A percentile compares a stretch with the other conserved stretches of the same genome.
Conservation (phyloP, 2,888 invertebrate genomes). For the Seira sanloemensis region DNA sequence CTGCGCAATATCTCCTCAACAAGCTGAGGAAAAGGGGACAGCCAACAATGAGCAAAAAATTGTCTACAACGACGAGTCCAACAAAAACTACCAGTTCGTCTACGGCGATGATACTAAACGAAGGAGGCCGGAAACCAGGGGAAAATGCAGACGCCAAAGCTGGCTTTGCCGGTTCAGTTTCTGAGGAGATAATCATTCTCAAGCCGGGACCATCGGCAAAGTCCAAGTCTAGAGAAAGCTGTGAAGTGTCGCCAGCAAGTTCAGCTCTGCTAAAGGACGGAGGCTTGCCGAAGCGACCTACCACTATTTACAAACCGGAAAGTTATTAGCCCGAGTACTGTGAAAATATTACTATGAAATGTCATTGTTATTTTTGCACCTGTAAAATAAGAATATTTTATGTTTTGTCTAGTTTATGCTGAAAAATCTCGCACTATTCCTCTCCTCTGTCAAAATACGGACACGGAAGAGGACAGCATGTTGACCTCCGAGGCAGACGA, state of each 20-base stretch:
- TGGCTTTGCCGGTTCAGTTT: slow-evolving; percentile 37
- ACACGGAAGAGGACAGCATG: slow-evolving; percentile 26
- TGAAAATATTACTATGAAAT: neutral
- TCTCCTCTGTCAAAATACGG: neutral
- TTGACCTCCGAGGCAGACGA: slow-evolving; percentile 29
- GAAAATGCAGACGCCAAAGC: neutral
- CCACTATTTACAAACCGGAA: neutral
- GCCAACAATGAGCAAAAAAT: slow-evolving; percentile 6
- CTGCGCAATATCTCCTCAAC: slow-evolving; percentile 38
- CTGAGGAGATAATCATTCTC: slow-evolving; percentile 47
- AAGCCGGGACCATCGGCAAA: neutral
- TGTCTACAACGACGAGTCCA: neutral
- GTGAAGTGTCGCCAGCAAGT: neutral
- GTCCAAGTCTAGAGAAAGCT: neutral
- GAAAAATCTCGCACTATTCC: neutral
- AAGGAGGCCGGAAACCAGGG: neutral
- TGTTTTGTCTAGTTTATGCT: neutral
- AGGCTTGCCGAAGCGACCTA: neutral
- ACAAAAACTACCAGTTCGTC: slow-evolving; percentile 21
- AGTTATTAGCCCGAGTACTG: neutral
- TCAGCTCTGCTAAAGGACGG: neutral
- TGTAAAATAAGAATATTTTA: neutral
- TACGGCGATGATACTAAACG: slow-evolving; percentile 15
- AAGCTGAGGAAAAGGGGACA: slow-evolving; percentile 23
- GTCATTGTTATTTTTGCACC: too few species aligned